Evolutionary conservation across 2,113 vertebrate genomes (phyloP).

Genomic region (Ailurus styani): DNA sequence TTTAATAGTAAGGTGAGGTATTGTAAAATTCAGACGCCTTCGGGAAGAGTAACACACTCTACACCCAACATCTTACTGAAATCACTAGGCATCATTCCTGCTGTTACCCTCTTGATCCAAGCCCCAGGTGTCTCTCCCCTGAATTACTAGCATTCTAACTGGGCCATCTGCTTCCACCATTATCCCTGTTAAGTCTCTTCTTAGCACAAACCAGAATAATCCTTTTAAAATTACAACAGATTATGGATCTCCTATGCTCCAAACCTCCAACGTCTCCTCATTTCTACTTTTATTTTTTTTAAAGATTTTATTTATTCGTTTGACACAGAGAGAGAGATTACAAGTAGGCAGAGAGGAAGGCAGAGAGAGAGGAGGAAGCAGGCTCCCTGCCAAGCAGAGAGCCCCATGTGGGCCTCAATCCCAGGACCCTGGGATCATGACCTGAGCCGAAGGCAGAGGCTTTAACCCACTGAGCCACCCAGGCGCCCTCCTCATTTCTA

Average conservation of each 20-base stretch:
- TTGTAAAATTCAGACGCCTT: neutral
- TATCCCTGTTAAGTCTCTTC: neutral
- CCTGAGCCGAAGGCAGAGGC: too few species aligned
- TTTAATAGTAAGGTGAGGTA: accelerated
- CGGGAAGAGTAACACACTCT: neutral
- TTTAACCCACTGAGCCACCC: too few species aligned
- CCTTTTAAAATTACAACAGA: neutral
- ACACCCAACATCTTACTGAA: neutral
- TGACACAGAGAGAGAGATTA: too few species aligned
- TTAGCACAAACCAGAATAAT: neutral
- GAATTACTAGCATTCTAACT: neutral
- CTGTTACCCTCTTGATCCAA: neutral
- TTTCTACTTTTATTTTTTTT: neutral
- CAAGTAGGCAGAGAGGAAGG: too few species aligned
- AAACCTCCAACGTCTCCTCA: neutral
- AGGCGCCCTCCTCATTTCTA: neutral
- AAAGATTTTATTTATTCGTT: too few species aligned
- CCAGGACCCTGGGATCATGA: too few species aligned
- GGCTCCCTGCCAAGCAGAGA: too few species aligned
- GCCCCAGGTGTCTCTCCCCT: neutral
- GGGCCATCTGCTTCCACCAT: neutral
- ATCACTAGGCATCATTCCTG: neutral
- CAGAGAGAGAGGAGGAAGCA: too few species aligned
- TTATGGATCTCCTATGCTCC: neutral
- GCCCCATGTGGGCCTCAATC: too few species aligned